Base-by-base conservation (phyloP, 2,888 invertebrate genomes). In the Creontiades dilutus region DNA sequence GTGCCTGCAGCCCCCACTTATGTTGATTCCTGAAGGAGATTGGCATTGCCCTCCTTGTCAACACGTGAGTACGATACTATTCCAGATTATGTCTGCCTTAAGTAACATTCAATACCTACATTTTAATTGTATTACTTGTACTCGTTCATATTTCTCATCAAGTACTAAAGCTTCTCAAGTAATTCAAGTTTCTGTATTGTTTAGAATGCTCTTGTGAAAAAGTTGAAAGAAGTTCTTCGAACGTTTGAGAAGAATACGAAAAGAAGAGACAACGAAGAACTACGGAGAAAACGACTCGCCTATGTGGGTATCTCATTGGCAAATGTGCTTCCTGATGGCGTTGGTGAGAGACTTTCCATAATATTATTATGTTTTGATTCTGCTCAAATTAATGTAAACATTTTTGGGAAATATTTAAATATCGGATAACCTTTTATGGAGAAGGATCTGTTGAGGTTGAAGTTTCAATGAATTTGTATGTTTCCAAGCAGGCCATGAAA, bases 41-140 rank as follows among this genome's bases (percentile, higher is more conserved):
- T 99, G 99, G 99, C 98, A 96, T 94, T 99, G 99, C 93, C 99
- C 99, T 52, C 97, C 97, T 0, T 99, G 99, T 94, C 97, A 98
- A 93, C 99, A 99, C 94, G 97, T 97, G 92, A 95, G 96, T 94
- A 13, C 52, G 52, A 52, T 52, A 52, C 52, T 5, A 7, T 16
- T 3, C 11, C 16, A 37, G 2, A 37, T 37, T 37, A 7, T 37
- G 37, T 37, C 37, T 37, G n/a, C 37, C 37, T 37, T 37, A 37
- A 2, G 37, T 37, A 37, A 37, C 37, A 4, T 37, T 37, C 37
- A 37, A 37, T 37, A 37, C 7, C 3, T 37, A 37, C 37, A 4
- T 37, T 37, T 7, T 4, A 4, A 37, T 7, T 37, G n/a, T n/a
- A n/a, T 37, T 37, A 37, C 37, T 37, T 37, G 37, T 7, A 37